These are phyloP conservation scores for Choristoneura fumiferana DNA, from an alignment of 1,140 invertebrate species.

Conservation along the genomic window DNA sequence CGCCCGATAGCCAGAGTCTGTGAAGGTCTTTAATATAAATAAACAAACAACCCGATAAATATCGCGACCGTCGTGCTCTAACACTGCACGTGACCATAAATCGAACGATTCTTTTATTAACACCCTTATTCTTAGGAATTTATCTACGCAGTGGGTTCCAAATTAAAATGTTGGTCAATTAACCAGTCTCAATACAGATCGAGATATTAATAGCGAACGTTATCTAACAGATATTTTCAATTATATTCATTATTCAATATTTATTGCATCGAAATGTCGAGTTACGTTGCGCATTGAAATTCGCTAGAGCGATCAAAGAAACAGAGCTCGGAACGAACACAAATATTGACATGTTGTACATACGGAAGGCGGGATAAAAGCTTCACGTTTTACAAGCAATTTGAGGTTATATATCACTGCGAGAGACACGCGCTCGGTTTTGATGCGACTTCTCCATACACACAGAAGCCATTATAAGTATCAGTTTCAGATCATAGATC, in stretches of 20 bases:
- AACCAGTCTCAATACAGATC: constrained; percentile 11
- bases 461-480: constrained; percentile 76
- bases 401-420: constrained; percentile 74
- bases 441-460: constrained; percentile 70
- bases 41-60: constrained; percentile 61
- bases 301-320: constrained; percentile 43
- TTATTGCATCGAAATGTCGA: not conserved
- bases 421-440: constrained; percentile 44
- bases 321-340: constrained; percentile 64
- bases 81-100: constrained; percentile 55
- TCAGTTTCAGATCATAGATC: constrained; percentile 77
- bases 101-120: constrained; percentile 58
- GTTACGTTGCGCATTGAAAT: constrained; percentile 24
- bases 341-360: constrained; percentile 73
- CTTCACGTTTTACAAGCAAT: constrained; percentile 74
- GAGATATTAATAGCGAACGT: constrained; percentile 12
- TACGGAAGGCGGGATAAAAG: constrained; percentile 60
- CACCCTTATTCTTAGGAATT: not conserved
- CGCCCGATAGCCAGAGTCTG: constrained; percentile 18
- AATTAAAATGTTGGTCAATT: constrained; percentile 16
- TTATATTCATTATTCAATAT: not conserved
- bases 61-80: constrained; percentile 44
- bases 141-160: not conserved
- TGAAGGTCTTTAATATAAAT: constrained; percentile 37
- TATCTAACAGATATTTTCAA: not conserved